These are phyloP conservation scores for Oreochromis mossambicus DNA, from an alignment of 2,797 vertebrate genomes.

Conservation along the genomic window DNA sequence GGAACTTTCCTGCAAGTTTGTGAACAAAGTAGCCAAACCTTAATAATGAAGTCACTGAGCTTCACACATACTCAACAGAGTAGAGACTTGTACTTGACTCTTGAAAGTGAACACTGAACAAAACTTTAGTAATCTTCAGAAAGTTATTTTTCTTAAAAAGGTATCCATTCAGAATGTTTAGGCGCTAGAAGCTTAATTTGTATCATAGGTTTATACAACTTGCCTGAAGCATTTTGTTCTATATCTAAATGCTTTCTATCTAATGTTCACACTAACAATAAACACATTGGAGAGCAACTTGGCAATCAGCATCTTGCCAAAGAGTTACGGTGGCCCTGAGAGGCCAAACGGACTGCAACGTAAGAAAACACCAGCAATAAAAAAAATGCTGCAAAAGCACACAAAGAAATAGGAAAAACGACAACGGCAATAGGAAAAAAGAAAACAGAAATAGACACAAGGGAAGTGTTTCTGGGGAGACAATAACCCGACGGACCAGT, in stretches of 20 bases:
- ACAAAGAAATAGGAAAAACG: background rate
- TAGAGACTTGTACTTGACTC: background rate
- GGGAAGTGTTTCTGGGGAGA: background rate
- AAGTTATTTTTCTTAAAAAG: background rate
- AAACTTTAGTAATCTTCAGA: background rate
- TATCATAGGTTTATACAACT: background rate
- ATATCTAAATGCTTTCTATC: background rate
- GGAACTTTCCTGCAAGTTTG: background rate
- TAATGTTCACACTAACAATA: background rate
- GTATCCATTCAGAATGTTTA: background rate
- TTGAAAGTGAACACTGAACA: background rate
- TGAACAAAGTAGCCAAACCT: background rate
- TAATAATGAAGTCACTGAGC: background rate
- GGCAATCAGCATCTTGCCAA: background rate
- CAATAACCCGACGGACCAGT: background rate
- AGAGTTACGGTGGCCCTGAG: background rate
- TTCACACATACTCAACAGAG: background rate
- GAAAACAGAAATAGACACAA: background rate
- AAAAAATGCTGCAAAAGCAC: background rate
- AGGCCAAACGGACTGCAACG: background rate
- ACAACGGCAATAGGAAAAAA: background rate
- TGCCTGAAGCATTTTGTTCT: background rate
- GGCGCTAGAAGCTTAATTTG: background rate
- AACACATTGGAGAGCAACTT: background rate
- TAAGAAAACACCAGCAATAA: background rate